Percentiles rank a stretch among this genome's conserved stretches.
phyloP scores from a whole-genome alignment of 2,888 invertebrate species.

The Ametastegia equiseti region DNA sequence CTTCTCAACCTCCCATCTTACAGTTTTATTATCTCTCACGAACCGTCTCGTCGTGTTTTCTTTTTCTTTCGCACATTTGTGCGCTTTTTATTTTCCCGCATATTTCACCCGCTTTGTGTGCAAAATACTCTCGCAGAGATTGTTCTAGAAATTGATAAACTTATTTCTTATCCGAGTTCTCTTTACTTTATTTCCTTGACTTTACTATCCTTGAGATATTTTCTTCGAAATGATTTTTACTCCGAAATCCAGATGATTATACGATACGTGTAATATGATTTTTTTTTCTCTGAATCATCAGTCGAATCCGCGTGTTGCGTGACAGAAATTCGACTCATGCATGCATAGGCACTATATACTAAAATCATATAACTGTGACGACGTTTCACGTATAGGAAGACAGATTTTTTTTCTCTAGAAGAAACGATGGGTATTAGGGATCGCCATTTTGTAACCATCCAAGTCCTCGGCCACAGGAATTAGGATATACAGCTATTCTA shows the following conservation, averaged over 20 bases:
- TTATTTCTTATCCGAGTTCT: not conserved
- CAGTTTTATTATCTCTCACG: not conserved
- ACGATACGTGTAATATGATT: too few species aligned
- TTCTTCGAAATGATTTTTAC: too few species aligned
- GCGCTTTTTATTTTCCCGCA: not conserved
- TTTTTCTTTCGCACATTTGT: not conserved
- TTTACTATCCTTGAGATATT: not conserved
- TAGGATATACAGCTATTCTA: constrained; percentile 31
- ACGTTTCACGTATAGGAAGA: too few species aligned
- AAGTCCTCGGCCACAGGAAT: constrained; percentile 9
- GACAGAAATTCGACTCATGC: too few species aligned
- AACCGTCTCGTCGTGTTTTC: not conserved
- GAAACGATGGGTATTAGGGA: not conserved
- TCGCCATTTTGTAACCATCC: constrained; percentile 42
- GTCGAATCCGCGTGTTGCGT: too few species aligned
- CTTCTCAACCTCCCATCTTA: not conserved
- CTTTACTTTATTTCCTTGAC: not conserved
- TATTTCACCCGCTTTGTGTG: not conserved
- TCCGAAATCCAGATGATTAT: too few species aligned
- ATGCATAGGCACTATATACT: too few species aligned
- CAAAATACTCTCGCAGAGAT: not conserved
- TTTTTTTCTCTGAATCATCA: too few species aligned
- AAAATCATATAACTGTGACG: too few species aligned
- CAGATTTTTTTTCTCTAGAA: too few species aligned
- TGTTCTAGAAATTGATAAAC: constrained; percentile 26